phyloP scores from a whole-genome alignment of 2,113 vertebrate genomes.

The Dipodomys merriami region DNA sequence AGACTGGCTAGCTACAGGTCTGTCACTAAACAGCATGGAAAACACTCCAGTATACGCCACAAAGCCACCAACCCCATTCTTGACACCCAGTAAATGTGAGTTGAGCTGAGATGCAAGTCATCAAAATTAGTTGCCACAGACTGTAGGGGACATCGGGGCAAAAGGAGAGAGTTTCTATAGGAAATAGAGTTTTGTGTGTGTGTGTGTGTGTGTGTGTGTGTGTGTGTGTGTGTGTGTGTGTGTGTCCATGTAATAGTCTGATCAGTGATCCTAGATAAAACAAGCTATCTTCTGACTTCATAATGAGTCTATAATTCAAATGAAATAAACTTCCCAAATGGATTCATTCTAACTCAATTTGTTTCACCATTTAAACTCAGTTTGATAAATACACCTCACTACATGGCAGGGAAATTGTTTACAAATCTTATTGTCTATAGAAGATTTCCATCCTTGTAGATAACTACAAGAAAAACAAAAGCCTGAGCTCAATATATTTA shows the following conservation, averaged over 20 bases:
- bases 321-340: slow-evolving; percentile 28
- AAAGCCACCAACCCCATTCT: not conserved
- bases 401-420: slow-evolving; percentile 37
- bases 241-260: not conserved
- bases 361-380: slow-evolving; percentile 56
- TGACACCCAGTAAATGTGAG: not conserved
- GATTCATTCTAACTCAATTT: slow-evolving; percentile 57
- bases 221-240: too few species aligned
- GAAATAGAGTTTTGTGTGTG: rapidly evolving
- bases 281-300: not conserved
- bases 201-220: too few species aligned
- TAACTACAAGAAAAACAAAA: not conserved
- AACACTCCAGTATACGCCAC: not conserved
- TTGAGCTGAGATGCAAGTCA: not conserved
- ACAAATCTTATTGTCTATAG: slow-evolving; percentile 13
- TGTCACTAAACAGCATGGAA: not conserved
- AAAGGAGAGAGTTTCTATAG: too few species aligned
- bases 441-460: slow-evolving; percentile 46
- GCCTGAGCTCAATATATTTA: not conserved
- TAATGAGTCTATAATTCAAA: slow-evolving; percentile 45
- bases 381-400: slow-evolving; percentile 39
- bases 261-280: not conserved
- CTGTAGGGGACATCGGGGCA: not conserved
- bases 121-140: not conserved
- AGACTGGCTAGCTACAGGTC: not conserved